These are phyloP conservation scores for Drosophila parabipectinata DNA, from an alignment of 1,140 invertebrate genomes.

Conservation along the genomic window DNA sequence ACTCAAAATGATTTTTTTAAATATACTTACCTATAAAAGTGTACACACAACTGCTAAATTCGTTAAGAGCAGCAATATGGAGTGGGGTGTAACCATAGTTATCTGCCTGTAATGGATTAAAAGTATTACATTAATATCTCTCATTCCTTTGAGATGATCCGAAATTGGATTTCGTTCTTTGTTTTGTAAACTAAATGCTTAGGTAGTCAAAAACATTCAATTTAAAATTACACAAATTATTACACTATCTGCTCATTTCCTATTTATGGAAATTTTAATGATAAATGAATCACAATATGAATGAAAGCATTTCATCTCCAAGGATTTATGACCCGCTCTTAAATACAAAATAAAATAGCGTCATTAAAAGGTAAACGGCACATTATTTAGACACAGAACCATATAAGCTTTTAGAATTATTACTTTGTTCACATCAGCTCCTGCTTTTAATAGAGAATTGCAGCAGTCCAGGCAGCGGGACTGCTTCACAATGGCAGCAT, in stretches of 20 bases:
- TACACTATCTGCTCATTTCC: too few relatives aligned
- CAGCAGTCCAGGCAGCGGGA: constrained; percentile 89
- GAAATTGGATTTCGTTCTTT: too few relatives aligned
- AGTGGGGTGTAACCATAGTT: constrained; percentile 92
- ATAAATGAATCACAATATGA: neutral
- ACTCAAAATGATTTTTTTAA: neutral
- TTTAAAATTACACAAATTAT: too few relatives aligned
- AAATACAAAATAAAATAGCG: neutral
- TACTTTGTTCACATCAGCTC: constrained; percentile 90
- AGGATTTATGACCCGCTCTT: neutral
- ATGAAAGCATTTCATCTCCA: neutral
- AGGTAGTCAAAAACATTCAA: too few relatives aligned
- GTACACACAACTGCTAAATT: constrained; percentile 90
- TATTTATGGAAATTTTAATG: neutral
- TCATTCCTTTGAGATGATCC: too few relatives aligned
- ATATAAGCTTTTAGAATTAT: neutral
- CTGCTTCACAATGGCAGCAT: constrained; percentile 91
- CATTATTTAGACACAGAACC: neutral
- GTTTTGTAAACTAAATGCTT: too few relatives aligned
- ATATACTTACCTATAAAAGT: constrained; percentile 87
- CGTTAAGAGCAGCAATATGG: constrained; percentile 93
- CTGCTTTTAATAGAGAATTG: constrained; percentile 87
- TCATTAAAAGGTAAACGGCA: neutral
- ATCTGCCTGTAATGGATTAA: constrained; percentile 84
- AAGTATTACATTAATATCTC: neutral